Evolutionary conservation across 2,797 vertebrate genomes (phyloP), one percentile per base, ranked within the genome.

Genomic region (Pagetopsis macropterus): DNA sequence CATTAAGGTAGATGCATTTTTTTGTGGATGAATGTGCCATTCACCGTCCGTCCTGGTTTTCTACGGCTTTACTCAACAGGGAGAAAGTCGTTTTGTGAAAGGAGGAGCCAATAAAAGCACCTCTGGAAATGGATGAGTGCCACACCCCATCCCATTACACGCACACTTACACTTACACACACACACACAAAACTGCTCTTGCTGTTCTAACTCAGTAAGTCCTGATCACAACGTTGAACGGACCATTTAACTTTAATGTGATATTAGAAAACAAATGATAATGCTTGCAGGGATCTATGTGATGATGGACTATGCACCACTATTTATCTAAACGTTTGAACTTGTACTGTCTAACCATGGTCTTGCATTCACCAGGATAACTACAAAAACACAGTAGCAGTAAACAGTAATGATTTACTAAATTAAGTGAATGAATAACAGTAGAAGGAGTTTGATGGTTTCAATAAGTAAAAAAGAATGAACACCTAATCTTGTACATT

Each of bases 71-170:
- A 79, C 89, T 82, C 79, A 82, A 73, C 16, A 51, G 57, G 61
- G 50, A 71, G 80, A 75, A 79, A 56, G 49, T 49, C 15, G 49
- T 78, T 85, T 86, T 86, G 75, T 69, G 67, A 81, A 74, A 78
- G 51, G 64, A 76, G 63, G 73, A 84, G 52, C 65, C 68, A 63
- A 75, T 75, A 71, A 61, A 64, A 19, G 43, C 52, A 52, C 78
- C 71, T 60, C 49, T 45, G 70, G 70, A 69, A 54, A 66, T 46
- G 43, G 31, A 73, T 55, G 44, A 62, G 70, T 69, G 60, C n/a
- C 44, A 64, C 10, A 56, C 48, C 37, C 33, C 43, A 50, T 54
- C 17, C 33, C 33, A 37, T 37, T 37, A 37, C 41, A 12, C 13
- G 37, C 46, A 60, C 23, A 23, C 48, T 46, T 40, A 59, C 21